A percentile compares a stretch with the other conserved stretches of the same genome.
These are phyloP conservation scores for Lapara coniferarum DNA, from an alignment of 2,888 invertebrate species.

Conservation along the genomic window DNA sequence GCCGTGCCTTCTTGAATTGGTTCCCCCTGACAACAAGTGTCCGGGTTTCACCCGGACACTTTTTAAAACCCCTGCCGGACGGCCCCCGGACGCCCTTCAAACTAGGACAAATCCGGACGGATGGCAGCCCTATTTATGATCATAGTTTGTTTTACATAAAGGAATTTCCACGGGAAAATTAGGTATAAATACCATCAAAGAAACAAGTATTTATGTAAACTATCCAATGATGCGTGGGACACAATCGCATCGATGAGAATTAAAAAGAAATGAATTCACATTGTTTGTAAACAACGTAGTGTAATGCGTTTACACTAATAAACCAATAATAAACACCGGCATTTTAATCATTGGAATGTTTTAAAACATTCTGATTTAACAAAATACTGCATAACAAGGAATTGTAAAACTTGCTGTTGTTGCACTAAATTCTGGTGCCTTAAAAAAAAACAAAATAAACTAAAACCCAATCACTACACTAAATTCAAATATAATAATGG, in stretches of 20 bases:
- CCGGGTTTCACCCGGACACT: too few relatives aligned
- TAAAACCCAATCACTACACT: too few relatives aligned
- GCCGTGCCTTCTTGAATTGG: too few relatives aligned
- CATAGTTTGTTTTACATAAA: too few relatives aligned
- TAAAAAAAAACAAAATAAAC: too few relatives aligned
- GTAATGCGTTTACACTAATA: constrained; percentile 1
- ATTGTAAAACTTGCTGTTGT: not conserved
- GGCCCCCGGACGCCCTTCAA: too few relatives aligned
- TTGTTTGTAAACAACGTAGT: constrained; percentile 1
- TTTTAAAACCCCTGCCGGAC: too few relatives aligned
- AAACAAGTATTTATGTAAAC: not conserved
- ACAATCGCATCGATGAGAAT: not conserved
- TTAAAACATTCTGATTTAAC: not conserved
- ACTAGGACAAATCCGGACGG: too few relatives aligned
- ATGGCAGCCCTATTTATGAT: too few relatives aligned
- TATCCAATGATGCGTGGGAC: not conserved
- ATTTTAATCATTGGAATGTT: not conserved
- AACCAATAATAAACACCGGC: constrained; percentile 1
- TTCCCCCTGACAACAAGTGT: too few relatives aligned
- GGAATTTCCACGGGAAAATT: not conserved
- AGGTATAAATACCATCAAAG: not conserved
- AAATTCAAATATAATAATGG: too few relatives aligned
- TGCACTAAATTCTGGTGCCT: too few relatives aligned
- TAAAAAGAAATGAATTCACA: constrained; percentile 4
- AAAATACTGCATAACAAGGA: not conserved